Evolutionary conservation across 2,888 invertebrate species (phyloP).

Genomic region (Operophtera brumata): DNA sequence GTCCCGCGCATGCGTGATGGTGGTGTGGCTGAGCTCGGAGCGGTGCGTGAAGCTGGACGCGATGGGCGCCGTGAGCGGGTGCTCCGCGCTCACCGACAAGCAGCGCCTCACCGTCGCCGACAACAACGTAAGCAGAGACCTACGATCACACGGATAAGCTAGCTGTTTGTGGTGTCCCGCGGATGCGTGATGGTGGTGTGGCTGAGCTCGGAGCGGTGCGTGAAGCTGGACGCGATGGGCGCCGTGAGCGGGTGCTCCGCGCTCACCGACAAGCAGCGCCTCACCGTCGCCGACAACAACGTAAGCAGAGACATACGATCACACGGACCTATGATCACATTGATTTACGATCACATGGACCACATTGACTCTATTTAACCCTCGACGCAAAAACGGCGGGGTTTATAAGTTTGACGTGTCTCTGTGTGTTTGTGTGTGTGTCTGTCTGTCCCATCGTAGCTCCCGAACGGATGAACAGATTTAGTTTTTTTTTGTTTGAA

Average conservation of each 20-base stretch:
- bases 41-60: conserved; percentile 76
- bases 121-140: conserved; percentile 47
- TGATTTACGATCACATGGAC: too few species aligned
- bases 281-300: conserved; percentile 90
- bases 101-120: conserved; percentile 94
- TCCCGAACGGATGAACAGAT: too few species aligned
- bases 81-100: conserved; percentile 90
- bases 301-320: too few species aligned
- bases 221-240: conserved; percentile 63
- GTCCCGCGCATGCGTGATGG: conserved; percentile 86
- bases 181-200: conserved; percentile 88
- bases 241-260: conserved; percentile 86
- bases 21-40: conserved; percentile 89
- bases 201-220: conserved; percentile 86
- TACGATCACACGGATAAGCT: conserved; percentile 49
- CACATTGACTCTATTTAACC: too few species aligned
- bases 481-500: too few species aligned
- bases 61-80: conserved; percentile 80
- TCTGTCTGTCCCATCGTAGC: too few species aligned
- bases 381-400: too few species aligned
- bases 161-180: conserved; percentile 90
- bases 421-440: too few species aligned
- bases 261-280: conserved; percentile 90
- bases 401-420: too few species aligned
- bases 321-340: too few species aligned